A percentile compares a stretch with the other conserved stretches of the same genome.
Conservation (phyloP, 1,140 invertebrate species). For the Oncopodura yosiiana region DNA sequence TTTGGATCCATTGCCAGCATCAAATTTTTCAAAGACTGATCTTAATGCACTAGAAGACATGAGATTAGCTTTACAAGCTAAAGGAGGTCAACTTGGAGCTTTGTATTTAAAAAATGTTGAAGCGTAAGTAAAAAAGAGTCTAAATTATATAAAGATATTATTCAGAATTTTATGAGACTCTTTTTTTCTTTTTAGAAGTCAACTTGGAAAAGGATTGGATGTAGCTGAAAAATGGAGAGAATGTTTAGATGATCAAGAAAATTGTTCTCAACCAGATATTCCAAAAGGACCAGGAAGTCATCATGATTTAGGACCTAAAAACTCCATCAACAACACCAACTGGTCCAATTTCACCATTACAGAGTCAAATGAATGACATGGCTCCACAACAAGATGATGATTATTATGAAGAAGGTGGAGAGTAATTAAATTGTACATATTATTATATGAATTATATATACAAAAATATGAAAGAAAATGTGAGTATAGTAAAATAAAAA, state of each 20-base stretch:
- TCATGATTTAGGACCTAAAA: too few relatives aligned
- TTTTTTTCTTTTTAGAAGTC: slow-evolving; percentile 2
- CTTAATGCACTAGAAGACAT: slow-evolving; percentile 25
- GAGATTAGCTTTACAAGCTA: slow-evolving; percentile 9
- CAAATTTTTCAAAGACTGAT: slow-evolving; percentile 20
- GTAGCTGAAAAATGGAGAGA: slow-evolving; percentile 17
- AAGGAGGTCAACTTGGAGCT: slow-evolving; percentile 21
- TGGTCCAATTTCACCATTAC: too few relatives aligned
- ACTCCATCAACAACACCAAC: too few relatives aligned
- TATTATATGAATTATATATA: too few relatives aligned
- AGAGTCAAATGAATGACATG: too few relatives aligned
- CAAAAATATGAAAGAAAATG: too few relatives aligned
- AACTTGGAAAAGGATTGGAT: slow-evolving; percentile 27
- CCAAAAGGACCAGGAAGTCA: background rate
- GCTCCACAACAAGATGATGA: too few relatives aligned
- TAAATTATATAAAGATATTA: background rate
- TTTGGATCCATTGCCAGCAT: background rate
- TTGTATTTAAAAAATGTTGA: slow-evolving; percentile 22
- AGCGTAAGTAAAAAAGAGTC: slow-evolving; percentile 14
- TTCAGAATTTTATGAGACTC: background rate
- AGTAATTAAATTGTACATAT: too few relatives aligned
- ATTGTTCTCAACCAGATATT: slow-evolving; percentile 5
- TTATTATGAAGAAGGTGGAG: too few relatives aligned
- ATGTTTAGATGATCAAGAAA: slow-evolving; percentile 8
- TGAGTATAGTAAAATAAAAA: too few relatives aligned